These are phyloP conservation scores for Oedothorax gibbosus DNA, from an alignment of 1,140 invertebrate species.

Conservation along the genomic window DNA sequence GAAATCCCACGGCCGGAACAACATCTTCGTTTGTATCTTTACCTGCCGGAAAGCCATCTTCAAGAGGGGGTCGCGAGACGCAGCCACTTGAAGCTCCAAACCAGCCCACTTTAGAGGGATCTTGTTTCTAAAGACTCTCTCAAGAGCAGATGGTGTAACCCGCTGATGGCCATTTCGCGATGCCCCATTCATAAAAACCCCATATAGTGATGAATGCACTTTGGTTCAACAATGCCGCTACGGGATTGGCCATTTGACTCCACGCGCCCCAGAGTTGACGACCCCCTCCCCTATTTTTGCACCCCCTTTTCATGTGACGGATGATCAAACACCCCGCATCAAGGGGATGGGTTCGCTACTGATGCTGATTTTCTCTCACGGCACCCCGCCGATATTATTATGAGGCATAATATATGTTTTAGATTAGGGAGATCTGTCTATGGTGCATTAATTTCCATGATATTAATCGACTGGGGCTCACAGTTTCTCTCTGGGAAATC, in stretches of 20 bases:
- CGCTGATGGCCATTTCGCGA: slow-evolving; percentile 39
- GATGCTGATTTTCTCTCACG: neutral
- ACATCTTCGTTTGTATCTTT: slow-evolving; percentile 51
- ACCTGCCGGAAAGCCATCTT: slow-evolving; percentile 62
- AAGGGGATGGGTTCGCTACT: neutral
- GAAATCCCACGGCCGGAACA: slow-evolving; percentile 60
- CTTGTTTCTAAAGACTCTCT: slow-evolving; percentile 51
- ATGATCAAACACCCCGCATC: slow-evolving; percentile 48
- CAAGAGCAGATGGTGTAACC: slow-evolving; percentile 60
- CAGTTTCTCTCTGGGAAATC: no score
- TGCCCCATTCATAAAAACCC: slow-evolving; percentile 21
- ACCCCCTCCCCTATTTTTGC: slow-evolving; percentile 10
- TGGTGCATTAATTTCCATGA: neutral
- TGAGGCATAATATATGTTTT: slow-evolving; percentile 52
- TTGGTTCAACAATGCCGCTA: slow-evolving; percentile 46
- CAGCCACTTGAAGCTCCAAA: slow-evolving; percentile 24
- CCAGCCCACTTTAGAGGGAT: slow-evolving; percentile 46
- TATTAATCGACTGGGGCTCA: neutral
- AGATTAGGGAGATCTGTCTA: slow-evolving; percentile 3
- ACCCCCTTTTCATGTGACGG: slow-evolving; percentile 42
- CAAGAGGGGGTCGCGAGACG: slow-evolving; percentile 26
- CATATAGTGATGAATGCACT: slow-evolving; percentile 53
- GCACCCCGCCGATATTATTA: slow-evolving; percentile 43
- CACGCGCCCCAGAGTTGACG: slow-evolving; percentile 1
- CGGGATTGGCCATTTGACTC: slow-evolving; percentile 59